Conservation (phyloP, 2,888 invertebrate genomes). For the Campopleginae sp. region DNA sequence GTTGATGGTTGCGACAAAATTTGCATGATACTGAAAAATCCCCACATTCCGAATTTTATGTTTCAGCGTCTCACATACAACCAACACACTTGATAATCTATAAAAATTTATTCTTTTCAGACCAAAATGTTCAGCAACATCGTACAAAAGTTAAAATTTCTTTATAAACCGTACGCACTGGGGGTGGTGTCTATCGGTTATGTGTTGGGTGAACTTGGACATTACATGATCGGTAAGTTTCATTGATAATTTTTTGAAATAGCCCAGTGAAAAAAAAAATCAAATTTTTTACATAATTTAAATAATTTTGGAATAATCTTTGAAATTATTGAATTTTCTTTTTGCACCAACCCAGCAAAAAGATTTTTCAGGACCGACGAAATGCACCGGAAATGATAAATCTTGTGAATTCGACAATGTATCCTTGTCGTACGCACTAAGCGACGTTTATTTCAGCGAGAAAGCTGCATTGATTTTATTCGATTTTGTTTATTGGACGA, state of each 20-base stretch:
- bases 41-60: not conserved
- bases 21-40: not conserved
- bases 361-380: no score
- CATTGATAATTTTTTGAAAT: not conserved
- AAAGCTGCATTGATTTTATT: no score
- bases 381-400: no score
- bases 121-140: slow-evolving; percentile 81
- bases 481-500: no score
- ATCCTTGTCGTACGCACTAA: no score
- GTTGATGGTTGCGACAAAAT: not conserved
- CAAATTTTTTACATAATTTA: not conserved
- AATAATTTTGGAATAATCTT: no score
- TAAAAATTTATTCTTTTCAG: slow-evolving; percentile 64
- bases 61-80: not conserved
- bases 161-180: slow-evolving; percentile 92
- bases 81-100: not conserved
- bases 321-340: no score
- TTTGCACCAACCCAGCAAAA: no score
- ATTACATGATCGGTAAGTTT: slow-evolving; percentile 91
- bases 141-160: slow-evolving; percentile 87
- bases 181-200: slow-evolving; percentile 93
- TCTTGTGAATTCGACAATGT: no score
- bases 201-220: slow-evolving; percentile 94
- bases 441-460: no score
- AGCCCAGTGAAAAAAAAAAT: not conserved